These are phyloP conservation scores for Pheucticus melanocephalus DNA, from an alignment of 2,113 vertebrate species.

Conservation along the genomic window DNA sequence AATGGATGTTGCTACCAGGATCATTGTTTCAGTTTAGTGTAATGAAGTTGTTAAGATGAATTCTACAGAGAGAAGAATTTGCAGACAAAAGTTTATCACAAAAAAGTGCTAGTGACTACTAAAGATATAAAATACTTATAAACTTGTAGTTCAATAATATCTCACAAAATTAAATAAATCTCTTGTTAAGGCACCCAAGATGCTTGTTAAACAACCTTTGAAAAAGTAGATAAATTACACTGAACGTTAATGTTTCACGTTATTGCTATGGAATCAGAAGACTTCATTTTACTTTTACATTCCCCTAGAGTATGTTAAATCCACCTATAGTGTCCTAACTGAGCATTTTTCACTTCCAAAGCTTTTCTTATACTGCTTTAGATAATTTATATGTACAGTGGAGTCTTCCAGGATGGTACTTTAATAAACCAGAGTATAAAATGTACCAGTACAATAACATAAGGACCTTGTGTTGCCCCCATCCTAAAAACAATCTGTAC, in stretches of 20 bases:
- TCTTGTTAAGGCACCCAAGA: slow-evolving; percentile 8
- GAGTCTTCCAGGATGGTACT: not conserved
- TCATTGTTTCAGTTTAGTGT: not conserved
- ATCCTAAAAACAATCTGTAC: not conserved
- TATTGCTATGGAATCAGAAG: slow-evolving; percentile 43
- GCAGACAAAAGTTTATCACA: not conserved
- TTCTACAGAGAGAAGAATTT: not conserved
- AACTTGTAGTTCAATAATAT: not conserved
- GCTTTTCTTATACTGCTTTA: not conserved
- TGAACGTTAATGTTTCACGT: slow-evolving; percentile 19
- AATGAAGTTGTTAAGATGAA: not conserved
- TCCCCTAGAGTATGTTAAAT: slow-evolving; percentile 49
- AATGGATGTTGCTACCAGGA: not conserved
- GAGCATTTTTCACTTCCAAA: not conserved
- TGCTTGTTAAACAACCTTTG: slow-evolving; percentile 27
- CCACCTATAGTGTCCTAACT: not conserved
- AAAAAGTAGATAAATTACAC: slow-evolving; percentile 42
- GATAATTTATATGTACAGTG: not conserved
- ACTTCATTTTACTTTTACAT: slow-evolving; percentile 42
- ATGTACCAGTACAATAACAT: not conserved
- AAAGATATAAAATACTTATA: not conserved
- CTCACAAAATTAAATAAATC: slow-evolving; percentile 54
- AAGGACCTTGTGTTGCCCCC: not conserved
- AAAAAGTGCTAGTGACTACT: not conserved
- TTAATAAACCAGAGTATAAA: not conserved